phyloP scores from a whole-genome alignment of 2,113 vertebrate species.

The Semnornis frantzii region DNA sequence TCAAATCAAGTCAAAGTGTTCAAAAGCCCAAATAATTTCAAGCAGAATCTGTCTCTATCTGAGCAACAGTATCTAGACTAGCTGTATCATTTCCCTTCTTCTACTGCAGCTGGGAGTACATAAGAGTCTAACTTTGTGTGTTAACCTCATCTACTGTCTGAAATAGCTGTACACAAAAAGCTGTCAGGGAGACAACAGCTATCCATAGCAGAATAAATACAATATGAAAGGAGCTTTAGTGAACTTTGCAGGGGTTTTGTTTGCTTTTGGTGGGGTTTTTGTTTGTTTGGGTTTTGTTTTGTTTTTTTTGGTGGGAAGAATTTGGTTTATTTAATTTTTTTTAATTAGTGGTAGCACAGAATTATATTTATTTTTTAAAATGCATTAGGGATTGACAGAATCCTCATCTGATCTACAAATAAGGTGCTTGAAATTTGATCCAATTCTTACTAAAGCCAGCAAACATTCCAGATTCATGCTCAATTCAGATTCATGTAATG shows the following conservation, averaged over 20 bases:
- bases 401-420: not conserved
- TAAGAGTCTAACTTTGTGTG: not conserved
- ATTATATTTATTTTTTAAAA: not conserved
- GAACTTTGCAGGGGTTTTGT: not conserved
- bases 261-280: not conserved
- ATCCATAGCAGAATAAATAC: not conserved
- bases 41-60: not conserved
- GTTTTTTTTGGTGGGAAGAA: not conserved
- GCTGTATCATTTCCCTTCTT: not conserved
- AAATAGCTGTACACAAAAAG: not conserved
- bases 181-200: not conserved
- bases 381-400: not conserved
- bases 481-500: not conserved
- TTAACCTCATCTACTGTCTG: not conserved
- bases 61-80: not conserved
- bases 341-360: not conserved
- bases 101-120: fast-evolving
- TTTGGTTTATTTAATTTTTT: not conserved
- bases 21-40: not conserved
- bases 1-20: not conserved
- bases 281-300: not conserved
- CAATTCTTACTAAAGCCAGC: not conserved
- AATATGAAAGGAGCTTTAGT: not conserved
- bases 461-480: not conserved
- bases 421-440: not conserved